Evolutionary conservation across 2,888 invertebrate species (phyloP).

Genomic region (Ditylenchus weischeri): DNA sequence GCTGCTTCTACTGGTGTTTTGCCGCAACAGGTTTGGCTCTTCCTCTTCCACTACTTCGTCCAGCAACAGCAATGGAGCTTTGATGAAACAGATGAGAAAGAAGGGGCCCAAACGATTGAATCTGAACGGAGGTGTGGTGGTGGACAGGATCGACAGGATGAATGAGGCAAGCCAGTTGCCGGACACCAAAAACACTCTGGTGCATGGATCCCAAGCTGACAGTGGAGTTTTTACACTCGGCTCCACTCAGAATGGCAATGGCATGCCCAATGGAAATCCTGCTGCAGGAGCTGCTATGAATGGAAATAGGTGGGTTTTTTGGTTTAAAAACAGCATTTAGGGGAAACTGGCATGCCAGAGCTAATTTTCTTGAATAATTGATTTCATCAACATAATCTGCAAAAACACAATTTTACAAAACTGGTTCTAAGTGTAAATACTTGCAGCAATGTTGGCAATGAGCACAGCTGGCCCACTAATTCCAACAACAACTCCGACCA

Average conservation of each 20-base stretch:
- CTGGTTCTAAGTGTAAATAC: too few relatives aligned
- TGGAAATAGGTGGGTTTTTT: conserved; percentile 8
- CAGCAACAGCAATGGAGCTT: conserved; percentile 16
- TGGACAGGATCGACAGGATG: conserved; percentile 19
- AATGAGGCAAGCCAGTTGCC: conserved; percentile 18
- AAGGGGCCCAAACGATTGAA: conserved; percentile 8
- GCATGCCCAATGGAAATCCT: conserved; percentile 12
- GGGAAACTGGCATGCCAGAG: not conserved
- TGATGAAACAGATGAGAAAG: conserved; percentile 8
- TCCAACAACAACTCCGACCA: not conserved
- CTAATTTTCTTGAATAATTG: not conserved
- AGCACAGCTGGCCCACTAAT: conserved; percentile 8
- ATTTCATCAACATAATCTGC: too few relatives aligned
- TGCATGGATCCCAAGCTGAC: conserved; percentile 48
- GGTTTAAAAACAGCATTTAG: not conserved
- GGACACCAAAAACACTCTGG: conserved; percentile 40
- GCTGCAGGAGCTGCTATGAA: conserved; percentile 13
- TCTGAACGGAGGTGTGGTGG: conserved; percentile 20
- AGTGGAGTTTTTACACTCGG: conserved; percentile 48
- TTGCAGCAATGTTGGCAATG: not conserved
- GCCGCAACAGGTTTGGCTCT: conserved; percentile 22
- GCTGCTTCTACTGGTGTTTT: conserved; percentile 10
- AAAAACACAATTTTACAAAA: too few relatives aligned
- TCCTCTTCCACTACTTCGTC: conserved; percentile 8
- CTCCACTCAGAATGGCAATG: conserved; percentile 19